Conservation (phyloP, 1,140 invertebrate genomes). For the Platyscapa corneri region DNA sequence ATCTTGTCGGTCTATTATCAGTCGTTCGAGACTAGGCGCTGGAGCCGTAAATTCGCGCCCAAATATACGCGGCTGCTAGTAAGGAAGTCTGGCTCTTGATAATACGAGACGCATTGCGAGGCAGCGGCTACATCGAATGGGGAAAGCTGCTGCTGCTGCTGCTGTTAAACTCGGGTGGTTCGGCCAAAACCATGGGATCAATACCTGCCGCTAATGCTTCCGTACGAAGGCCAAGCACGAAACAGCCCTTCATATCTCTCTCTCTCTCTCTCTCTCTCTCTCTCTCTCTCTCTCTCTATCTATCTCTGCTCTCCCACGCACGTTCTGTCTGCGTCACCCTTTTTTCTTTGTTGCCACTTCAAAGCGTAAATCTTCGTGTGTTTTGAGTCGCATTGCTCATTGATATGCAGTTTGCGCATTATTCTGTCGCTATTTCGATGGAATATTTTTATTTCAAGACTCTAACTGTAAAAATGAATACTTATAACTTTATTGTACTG, state of each 20-base stretch:
- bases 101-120: neutral
- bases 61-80: neutral
- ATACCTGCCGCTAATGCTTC: constrained; percentile 9
- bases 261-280: constrained; percentile 3
- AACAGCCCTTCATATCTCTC: neutral
- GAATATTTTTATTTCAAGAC: no score
- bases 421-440: neutral
- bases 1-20: no score
- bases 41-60: neutral
- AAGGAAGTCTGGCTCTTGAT: neutral
- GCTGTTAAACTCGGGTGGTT: neutral
- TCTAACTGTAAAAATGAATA: no score
- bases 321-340: neutral
- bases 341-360: neutral
- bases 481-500: no score
- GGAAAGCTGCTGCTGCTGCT: neutral
- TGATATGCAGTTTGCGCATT: neutral
- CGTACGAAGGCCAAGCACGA: neutral
- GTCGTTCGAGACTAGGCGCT: neutral
- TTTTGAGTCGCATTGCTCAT: neutral
- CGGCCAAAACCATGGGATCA: constrained; percentile 3
- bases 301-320: neutral
- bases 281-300: no score
- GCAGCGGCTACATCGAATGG: no score
- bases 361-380: neutral